Conservation (phyloP, 2,888 invertebrate genomes). For the Mythimna lalbum region DNA sequence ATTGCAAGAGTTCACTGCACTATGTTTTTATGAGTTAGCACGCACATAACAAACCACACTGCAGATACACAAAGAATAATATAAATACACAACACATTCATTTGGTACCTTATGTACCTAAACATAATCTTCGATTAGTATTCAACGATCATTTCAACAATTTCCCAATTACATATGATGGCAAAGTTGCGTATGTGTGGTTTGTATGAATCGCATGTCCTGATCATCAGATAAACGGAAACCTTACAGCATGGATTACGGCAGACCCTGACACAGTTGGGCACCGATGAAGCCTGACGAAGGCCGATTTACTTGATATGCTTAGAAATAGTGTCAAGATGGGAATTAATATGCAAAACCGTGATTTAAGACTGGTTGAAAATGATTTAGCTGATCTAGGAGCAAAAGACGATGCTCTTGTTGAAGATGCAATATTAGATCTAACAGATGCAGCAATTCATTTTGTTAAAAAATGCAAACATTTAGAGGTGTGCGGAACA, state of each 20-base stretch:
- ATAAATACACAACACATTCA: conserved; percentile 4
- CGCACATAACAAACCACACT: background rate
- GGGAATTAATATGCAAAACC: conserved; percentile 31
- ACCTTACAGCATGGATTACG: conserved; percentile 59
- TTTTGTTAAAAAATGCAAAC: background rate
- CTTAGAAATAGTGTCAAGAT: conserved; percentile 57
- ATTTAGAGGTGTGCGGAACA: too few relatives aligned
- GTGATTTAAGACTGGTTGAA: conserved; percentile 13
- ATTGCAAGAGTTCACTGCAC: conserved; percentile 53
- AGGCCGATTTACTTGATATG: conserved; percentile 54
- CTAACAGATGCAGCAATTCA: background rate
- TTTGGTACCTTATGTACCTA: background rate
- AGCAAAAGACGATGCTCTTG: background rate
- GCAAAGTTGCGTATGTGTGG: conserved; percentile 38
- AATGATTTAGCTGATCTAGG: background rate
- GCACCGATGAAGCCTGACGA: conserved; percentile 53
- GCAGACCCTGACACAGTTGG: conserved; percentile 55
- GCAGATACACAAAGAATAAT: background rate
- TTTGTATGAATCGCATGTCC: conserved; percentile 58
- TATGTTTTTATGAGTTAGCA: background rate
- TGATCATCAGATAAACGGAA: conserved; percentile 63
- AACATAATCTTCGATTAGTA: conserved; percentile 49
- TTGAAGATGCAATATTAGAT: background rate
- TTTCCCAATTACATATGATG: conserved; percentile 57
- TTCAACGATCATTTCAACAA: conserved; percentile 47